These are phyloP conservation scores for Silurus meridionalis DNA, from an alignment of 2,113 vertebrate species.

Conservation along the genomic window DNA sequence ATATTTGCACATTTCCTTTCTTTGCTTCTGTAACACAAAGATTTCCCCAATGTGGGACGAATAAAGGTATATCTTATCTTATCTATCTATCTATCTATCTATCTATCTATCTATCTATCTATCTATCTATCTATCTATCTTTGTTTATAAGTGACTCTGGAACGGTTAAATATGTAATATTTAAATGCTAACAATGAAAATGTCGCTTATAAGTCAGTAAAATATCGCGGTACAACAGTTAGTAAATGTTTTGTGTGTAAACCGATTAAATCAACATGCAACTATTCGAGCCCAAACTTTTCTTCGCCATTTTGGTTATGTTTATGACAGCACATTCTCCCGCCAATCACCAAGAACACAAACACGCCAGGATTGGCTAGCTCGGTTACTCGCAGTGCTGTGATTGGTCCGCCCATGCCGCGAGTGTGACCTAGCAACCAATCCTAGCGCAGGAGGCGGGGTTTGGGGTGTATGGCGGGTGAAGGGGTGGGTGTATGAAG, in stretches of 20 bases:
- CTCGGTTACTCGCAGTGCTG: not conserved
- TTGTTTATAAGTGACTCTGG: too few relatives aligned
- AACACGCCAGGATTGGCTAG: not conserved
- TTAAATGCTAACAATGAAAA: too few relatives aligned
- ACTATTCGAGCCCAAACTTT: not conserved
- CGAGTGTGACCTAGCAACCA: not conserved
- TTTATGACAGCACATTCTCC: constrained; percentile 26
- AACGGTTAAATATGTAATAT: too few relatives aligned
- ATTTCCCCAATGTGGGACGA: too few relatives aligned
- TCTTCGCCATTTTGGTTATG: constrained; percentile 1
- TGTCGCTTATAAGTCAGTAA: too few relatives aligned
- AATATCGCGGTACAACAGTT: too few relatives aligned
- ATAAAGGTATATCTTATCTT: too few relatives aligned
- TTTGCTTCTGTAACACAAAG: too few relatives aligned
- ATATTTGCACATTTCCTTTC: too few relatives aligned
- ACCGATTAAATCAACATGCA: not conserved
- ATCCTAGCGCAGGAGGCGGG: not conserved
- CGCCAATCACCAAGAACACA: constrained; percentile 40
- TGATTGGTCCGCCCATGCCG: not conserved
- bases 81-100: too few relatives aligned
- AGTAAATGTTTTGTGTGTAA: not conserved
- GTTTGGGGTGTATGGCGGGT: not conserved
- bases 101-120: too few relatives aligned
- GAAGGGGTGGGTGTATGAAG: not conserved
- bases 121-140: too few relatives aligned